Percentiles rank a stretch among this genome's conserved stretches.
Conservation (phyloP, 2,113 vertebrate genomes). For the Ptilorrhoa leucosticta region DNA sequence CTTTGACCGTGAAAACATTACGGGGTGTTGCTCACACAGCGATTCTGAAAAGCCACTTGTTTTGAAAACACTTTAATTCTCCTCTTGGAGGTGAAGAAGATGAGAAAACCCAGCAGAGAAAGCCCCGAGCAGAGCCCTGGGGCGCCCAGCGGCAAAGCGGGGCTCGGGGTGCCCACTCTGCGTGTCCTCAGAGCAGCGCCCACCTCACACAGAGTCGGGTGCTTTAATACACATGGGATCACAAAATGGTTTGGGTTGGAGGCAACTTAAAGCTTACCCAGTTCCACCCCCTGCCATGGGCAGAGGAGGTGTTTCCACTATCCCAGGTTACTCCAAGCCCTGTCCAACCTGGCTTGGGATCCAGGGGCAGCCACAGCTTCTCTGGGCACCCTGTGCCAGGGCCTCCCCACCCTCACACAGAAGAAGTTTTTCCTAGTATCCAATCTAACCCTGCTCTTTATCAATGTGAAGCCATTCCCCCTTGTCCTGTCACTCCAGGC, state of each 20-base stretch:
- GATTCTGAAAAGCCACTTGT: not conserved
- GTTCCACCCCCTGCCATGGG: rapidly evolving
- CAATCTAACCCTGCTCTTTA: not conserved
- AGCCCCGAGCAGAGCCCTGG: not conserved
- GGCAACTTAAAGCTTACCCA: not conserved
- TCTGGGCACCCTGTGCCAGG: not conserved
- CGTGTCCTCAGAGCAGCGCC: not conserved
- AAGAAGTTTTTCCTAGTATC: not conserved
- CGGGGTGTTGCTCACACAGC: not conserved
- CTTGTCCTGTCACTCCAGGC: not conserved
- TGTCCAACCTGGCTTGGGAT: rapidly evolving
- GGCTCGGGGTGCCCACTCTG: not conserved
- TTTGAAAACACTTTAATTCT: not conserved
- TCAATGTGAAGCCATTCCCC: not conserved
- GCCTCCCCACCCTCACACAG: not conserved
- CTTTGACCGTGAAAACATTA: not conserved
- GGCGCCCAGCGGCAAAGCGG: not conserved
- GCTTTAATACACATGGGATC: not conserved
- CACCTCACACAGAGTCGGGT: not conserved
- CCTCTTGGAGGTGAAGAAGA: not conserved
- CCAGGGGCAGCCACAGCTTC: not conserved
- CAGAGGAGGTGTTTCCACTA: not conserved
- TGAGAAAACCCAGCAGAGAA: not conserved
- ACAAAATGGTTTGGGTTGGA: not conserved
- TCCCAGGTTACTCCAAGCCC: not conserved